Conservation (phyloP, 2,113 vertebrate genomes). For the Pseudorasbora parva region DNA sequence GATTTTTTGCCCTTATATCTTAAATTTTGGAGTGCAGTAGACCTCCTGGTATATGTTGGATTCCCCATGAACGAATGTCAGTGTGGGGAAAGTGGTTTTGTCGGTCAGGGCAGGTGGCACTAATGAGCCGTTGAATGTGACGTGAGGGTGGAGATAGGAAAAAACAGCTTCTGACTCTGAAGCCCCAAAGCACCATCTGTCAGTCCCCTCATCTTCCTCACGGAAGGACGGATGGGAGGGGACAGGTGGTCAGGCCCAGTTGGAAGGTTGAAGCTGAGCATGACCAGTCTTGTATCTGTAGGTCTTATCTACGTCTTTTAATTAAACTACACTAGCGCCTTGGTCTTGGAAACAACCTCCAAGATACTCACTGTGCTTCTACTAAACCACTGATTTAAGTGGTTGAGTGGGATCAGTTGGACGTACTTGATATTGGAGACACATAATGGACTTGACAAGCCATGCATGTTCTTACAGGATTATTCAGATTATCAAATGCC, state of each 20-base stretch:
- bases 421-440: background rate
- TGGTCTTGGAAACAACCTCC: background rate
- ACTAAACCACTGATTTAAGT: background rate
- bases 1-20: background rate
- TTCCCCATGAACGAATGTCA: background rate
- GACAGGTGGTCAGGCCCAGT: constrained; percentile 73
- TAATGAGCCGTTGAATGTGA: constrained; percentile 68
- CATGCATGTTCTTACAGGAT: constrained; percentile 20
- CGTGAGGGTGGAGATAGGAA: constrained; percentile 66
- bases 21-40: background rate
- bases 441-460: constrained; percentile 25
- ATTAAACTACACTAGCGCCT: constrained; percentile 15
- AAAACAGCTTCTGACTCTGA: constrained; percentile 62
- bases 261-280: constrained; percentile 53
- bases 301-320: constrained; percentile 19
- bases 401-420: background rate
- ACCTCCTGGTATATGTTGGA: background rate
- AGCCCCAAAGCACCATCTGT: constrained; percentile 76
- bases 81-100: constrained; percentile 58
- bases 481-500: constrained; percentile 1
- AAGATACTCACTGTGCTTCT: background rate
- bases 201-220: constrained; percentile 53
- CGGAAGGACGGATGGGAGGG: constrained; percentile 74
- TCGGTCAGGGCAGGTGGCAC: constrained; percentile 74
- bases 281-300: constrained; percentile 25